Evolutionary conservation across 1,140 invertebrate genomes (phyloP).

Genomic region (Bombus waltoni): DNA sequence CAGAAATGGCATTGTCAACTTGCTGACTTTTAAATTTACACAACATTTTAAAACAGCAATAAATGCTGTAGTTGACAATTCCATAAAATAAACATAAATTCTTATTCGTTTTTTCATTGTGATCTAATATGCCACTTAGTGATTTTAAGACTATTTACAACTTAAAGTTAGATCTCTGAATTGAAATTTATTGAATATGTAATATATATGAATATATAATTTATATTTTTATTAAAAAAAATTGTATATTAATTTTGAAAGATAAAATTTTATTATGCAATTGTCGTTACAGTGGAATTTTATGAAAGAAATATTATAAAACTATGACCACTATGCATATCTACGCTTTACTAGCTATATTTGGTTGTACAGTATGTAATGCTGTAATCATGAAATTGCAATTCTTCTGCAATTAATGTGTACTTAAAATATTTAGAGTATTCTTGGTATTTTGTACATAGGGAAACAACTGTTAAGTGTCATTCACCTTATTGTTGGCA

Average conservation of each 20-base stretch:
- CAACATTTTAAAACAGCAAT: not conserved
- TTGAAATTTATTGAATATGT: slow-evolving; percentile 14
- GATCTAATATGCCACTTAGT: not conserved
- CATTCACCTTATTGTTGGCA: slow-evolving; percentile 79
- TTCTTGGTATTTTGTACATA: slow-evolving; percentile 77
- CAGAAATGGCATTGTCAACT: slow-evolving; percentile 45
- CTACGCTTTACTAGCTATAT: slow-evolving; percentile 29
- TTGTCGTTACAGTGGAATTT: slow-evolving; percentile 23
- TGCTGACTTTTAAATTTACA: not conserved
- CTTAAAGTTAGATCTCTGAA: slow-evolving; percentile 13
- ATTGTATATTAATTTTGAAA: slow-evolving; percentile 29
- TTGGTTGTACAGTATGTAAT: slow-evolving; percentile 42
- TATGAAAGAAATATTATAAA: slow-evolving; percentile 22
- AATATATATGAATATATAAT: slow-evolving; percentile 15
- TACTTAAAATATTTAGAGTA: slow-evolving; percentile 64
- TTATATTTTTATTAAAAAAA: slow-evolving; percentile 31
- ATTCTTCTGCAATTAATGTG: slow-evolving; percentile 35
- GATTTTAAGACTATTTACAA: slow-evolving; percentile 24
- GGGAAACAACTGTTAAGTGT: slow-evolving; percentile 75
- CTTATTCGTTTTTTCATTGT: not conserved
- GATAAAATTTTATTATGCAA: slow-evolving; percentile 7
- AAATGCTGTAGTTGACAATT: slow-evolving; percentile 9
- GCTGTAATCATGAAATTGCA: slow-evolving; percentile 37
- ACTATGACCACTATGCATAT: slow-evolving; percentile 36
- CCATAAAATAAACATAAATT: slow-evolving; percentile 6